Evolutionary conservation across 2,888 invertebrate genomes (phyloP), one percentile per base, ranked within the genome.

Genomic region (Drosophila picticornis): DNA sequence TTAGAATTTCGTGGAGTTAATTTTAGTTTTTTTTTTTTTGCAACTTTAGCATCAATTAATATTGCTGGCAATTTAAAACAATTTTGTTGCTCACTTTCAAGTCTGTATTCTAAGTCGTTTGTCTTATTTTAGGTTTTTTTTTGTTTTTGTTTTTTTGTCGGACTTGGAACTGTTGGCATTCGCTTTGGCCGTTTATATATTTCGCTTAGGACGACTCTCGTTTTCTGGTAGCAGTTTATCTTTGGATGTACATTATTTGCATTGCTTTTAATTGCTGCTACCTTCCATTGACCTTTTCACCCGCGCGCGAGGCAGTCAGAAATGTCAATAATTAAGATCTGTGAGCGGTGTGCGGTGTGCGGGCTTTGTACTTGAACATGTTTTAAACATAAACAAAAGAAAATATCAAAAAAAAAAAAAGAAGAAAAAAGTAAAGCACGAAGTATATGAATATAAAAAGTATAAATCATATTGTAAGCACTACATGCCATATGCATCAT

Each of bases 241-340:
- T 36, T 11, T 61, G 2, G 52, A 13, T 61, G 48, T 58, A 56
- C n/a, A 62, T 27, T 55, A 51, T 82, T 64, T 72, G 77, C 71
- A 74, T 66, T 55, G 53, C 27, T 67, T 76, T 88, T 84, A 82
- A 88, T 82, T 69, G 73, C 64, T 72, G 69, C 76, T 88, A 70
- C 74, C 79, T 89, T 77, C 80, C 88, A 90, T 77, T 89, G 88
- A 90, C 82, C 89, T 88, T 80, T 88, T 88, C 80, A 76, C 78
- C 76, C 76, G 69, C 74, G 48, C 63, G 59, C 69, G 57, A 60
- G 46, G 34, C 64, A 70, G 74, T 62, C 78, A 72, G 81, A 74
- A 85, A 90, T 77, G 75, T 64, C 68, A 69, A 72, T 70, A 67
- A 43, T 62, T 58, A 40, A 13, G 25, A 38, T 19, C 25, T 31